These are phyloP conservation scores for Bradypodion pumilum DNA, from an alignment of 2,797 vertebrate species.

Conservation along the genomic window DNA sequence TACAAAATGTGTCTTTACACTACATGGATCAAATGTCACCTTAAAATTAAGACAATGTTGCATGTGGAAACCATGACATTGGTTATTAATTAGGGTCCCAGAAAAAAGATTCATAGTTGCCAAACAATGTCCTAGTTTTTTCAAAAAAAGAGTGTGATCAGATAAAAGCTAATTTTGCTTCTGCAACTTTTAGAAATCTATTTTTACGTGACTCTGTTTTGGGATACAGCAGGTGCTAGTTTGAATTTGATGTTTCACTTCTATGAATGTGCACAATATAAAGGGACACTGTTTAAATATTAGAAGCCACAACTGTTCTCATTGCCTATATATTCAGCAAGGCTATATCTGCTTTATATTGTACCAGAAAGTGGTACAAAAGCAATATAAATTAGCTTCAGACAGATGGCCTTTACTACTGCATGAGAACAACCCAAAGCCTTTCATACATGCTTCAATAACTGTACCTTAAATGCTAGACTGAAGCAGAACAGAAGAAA, in stretches of 20 bases:
- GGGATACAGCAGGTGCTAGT: not conserved
- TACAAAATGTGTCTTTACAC: no score
- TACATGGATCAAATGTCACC: not conserved
- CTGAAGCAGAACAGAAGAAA: no score
- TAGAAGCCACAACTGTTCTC: not conserved
- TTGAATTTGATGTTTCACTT: not conserved
- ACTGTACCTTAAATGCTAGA: slow-evolving; percentile 13
- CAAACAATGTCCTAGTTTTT: not conserved
- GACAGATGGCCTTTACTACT: slow-evolving; percentile 21
- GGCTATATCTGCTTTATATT: not conserved
- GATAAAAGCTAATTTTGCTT: not conserved
- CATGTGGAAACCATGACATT: no score
- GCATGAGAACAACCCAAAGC: not conserved
- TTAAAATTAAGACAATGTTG: no score
- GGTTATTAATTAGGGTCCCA: not conserved
- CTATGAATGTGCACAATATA: not conserved
- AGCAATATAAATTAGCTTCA: slow-evolving; percentile 18
- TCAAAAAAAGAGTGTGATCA: not conserved
- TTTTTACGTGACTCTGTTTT: not conserved
- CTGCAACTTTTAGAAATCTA: not conserved
- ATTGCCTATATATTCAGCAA: not conserved
- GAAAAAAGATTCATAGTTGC: not conserved
- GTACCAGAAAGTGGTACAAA: slow-evolving; percentile 4
- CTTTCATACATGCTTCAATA: slow-evolving; percentile 16
- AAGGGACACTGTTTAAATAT: not conserved